Percentiles rank a stretch among this genome's conserved stretches.
These are phyloP conservation scores for Penelope pileata DNA, from an alignment of 2,113 vertebrate genomes.

Conservation along the genomic window DNA sequence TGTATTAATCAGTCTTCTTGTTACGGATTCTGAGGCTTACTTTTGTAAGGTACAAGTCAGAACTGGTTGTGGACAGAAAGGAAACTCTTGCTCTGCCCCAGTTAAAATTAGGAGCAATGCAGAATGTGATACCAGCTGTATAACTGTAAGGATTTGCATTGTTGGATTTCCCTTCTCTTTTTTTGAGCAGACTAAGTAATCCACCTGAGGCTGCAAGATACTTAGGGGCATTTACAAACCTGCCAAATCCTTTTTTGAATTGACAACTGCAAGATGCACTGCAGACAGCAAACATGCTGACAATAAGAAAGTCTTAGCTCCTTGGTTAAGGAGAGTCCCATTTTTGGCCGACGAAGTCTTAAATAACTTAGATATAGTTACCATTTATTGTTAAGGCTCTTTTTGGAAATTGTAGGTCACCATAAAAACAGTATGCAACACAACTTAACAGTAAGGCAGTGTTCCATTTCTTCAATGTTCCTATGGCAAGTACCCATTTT, in stretches of 20 bases:
- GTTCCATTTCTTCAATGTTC: slow-evolving; percentile 74
- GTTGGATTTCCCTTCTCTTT: neutral
- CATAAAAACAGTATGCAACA: slow-evolving; percentile 75
- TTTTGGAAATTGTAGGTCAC: slow-evolving; percentile 77
- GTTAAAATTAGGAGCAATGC: neutral
- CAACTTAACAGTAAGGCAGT: slow-evolving; percentile 78
- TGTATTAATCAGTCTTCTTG: neutral
- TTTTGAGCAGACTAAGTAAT: neutral
- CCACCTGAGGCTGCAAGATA: neutral
- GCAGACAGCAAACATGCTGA: slow-evolving; percentile 68
- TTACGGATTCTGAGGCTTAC: neutral
- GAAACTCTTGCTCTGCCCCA: neutral
- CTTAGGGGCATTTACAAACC: slow-evolving; percentile 51
- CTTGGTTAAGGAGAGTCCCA: slow-evolving; percentile 57
- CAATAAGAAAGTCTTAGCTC: slow-evolving; percentile 64
- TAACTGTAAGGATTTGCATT: neutral
- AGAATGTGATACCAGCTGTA: neutral
- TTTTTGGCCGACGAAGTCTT: slow-evolving; percentile 72
- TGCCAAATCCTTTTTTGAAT: slow-evolving; percentile 38
- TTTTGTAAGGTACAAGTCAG: neutral
- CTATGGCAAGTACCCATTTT: slow-evolving; percentile 74
- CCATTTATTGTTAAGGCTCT: slow-evolving; percentile 81
- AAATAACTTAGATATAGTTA: slow-evolving; percentile 78
- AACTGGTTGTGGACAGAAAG: neutral
- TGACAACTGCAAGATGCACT: slow-evolving; percentile 46